Percentiles rank a stretch among this genome's conserved stretches.
These are phyloP conservation scores for Philereme vetulata DNA, from an alignment of 2,888 invertebrate species.

Conservation along the genomic window DNA sequence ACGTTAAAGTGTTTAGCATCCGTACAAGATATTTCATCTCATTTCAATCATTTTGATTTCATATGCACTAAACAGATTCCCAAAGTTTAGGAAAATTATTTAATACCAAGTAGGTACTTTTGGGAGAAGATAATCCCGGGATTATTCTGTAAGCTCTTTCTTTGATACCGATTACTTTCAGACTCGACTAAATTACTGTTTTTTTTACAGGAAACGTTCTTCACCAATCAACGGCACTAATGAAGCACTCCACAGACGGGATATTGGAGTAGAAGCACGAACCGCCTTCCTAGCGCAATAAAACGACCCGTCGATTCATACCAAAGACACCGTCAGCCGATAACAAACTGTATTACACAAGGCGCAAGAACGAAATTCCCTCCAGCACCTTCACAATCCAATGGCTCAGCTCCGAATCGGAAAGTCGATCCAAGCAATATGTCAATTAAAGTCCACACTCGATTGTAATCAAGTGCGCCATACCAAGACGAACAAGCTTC, in stretches of 20 bases:
- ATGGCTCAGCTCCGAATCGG: conserved; percentile 67
- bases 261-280: conserved; percentile 76
- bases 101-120: conserved; percentile 19
- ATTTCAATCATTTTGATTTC: conserved; percentile 31
- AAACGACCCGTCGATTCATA: conserved; percentile 64
- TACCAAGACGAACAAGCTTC: conserved; percentile 65
- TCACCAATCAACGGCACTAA: conserved; percentile 73
- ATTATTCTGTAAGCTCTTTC: conserved; percentile 20
- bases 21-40: conserved; percentile 27
- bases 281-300: conserved; percentile 67
- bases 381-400: conserved; percentile 55
- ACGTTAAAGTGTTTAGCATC: conserved; percentile 17
- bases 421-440: conserved; percentile 70
- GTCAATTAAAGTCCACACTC: conserved; percentile 71
- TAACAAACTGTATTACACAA: conserved; percentile 56
- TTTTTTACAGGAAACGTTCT: conserved; percentile 69
- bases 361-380: conserved; percentile 49
- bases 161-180: conserved; percentile 27
- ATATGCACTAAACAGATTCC: conserved; percentile 21
- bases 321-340: conserved; percentile 49
- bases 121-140: conserved; percentile 10
- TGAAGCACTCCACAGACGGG: conserved; percentile 80
- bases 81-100: conserved; percentile 15
- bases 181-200: conserved; percentile 47
- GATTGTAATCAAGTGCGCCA: conserved; percentile 67